Base-by-base conservation (phyloP, 2,797 vertebrate genomes). In the Tragopan temminckii region DNA sequence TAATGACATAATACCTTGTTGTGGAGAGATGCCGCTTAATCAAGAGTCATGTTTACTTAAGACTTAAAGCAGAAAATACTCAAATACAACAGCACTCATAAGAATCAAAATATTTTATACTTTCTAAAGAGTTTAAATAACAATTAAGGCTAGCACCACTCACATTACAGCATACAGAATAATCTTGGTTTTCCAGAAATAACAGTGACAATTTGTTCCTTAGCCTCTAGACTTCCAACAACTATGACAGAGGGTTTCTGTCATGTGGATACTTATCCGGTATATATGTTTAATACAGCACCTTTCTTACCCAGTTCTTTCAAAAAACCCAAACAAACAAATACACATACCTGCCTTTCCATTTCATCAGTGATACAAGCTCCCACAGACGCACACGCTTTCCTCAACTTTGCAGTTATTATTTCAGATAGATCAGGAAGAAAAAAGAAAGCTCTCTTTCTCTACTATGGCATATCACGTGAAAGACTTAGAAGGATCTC, bases 71-170 rank as follows among this genome's bases (percentile, higher is more conserved):
- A 88, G 76, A 82, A 86, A 90, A 24, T 29, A 66, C 61, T 84
- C 29, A 90, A 88, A 93, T 79, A 86, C 9, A 76, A 68, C 25
- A 88, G 38, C 67, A 81, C 36, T 90, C 84, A 82, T 66, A 88
- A 68, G 19, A 90, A 89, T 27, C 6, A 82, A 92, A 95, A 88
- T 85, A 95, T 82, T 95, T 75, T 15, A 23, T 74, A 23, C 80
- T 90, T 94, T 85, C 64, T 80, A 53, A 31, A 11, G 27, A 64
- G 27, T 9, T 69, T 71, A 88, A 89, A 14, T 29, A 52, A 52
- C 27, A 29, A 16, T 27, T 29, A 25, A 52, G 50, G 27, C 14
- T 59, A 61, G 48, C 58, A 77, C 16, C 42, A 84, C 48, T 29
- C 78, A 80, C 31, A 33, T 69, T 42, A 43, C 0, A 62, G 35